Base-by-base conservation (phyloP, 2,797 vertebrate genomes). In the Sebastes minor region DNA sequence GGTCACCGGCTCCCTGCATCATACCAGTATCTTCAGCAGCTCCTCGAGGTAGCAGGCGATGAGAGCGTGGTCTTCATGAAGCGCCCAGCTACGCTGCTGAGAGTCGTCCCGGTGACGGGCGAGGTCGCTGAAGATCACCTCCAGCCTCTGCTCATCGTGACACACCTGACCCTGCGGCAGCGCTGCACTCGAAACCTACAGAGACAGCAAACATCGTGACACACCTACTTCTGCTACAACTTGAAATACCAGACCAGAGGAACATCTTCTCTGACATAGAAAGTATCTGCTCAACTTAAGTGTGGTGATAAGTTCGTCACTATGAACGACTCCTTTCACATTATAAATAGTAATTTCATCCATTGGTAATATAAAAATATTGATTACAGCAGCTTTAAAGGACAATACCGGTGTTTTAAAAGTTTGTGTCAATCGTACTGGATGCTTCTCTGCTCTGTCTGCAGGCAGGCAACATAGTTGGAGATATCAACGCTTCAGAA, bases 61-160 rank as follows among this genome's bases (percentile, higher is more conserved):
- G 74, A 99, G 97, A 0, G 96, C 95, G 61, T 97, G 97, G 20
- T 99, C 99, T 80, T 99, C 99, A 0, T 99, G 97, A 32, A 99
- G 96, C 0, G 99, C 99, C 99, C 98, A 99, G 94, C 98, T 99
- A 20, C 98, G 97, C 94, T 99, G 99, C 94, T 99, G 98, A 1
- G 99, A 96, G 3, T 99, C 98, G 0, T 99, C 98, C 59, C 98
- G 96, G 88, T 98, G 97, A 35, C 96, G 96, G 20, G 97, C 94
- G 80, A 99, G 94, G 91, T 99, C 98, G 1, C 95, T 87, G 1
- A 99, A 99, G 92, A 99, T 99, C 86, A 99, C 98, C 88, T 99
- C 97, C 90, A 99, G 94, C 18, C 99, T 95, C 95, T 99, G 97
- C 85, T 99, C 97, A 0, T 99, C 99, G 0, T 99, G 97, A 91